Evolutionary conservation across 2,888 invertebrate genomes (phyloP), one percentile per base, ranked within the genome.

Genomic region (Rhopalosiphum nymphaeae): DNA sequence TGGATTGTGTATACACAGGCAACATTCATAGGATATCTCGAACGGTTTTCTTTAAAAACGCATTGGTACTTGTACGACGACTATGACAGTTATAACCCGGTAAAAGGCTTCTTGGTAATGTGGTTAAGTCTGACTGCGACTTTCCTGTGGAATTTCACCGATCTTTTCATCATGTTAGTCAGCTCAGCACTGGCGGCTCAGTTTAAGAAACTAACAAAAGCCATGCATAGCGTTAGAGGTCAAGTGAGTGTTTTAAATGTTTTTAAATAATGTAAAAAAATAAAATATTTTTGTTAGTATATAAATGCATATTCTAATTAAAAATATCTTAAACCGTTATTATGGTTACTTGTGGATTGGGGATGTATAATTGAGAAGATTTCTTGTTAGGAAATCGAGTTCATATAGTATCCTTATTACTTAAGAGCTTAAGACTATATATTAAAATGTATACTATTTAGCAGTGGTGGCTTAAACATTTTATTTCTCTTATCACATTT

Each of bases 151-250:
- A 95, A 95, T 94, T 95, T 95, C 94, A 95, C 95, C 10, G 95
- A 95, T 94, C 94, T 95, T 3, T 95, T 95, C 91, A 95, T 95
- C 21, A 95, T 95, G 95, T 56, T 95, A 25, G 94, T 95, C 61
- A 95, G 95, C 78, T 94, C 95, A 4, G 95, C 95, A 2, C 94
- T 95, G 78, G 95, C 95, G 0, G 95, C 95, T 61, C 95, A 95
- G 56, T 95, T 95, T 87, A 94, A 94, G 29, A 95, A 95, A 94
- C 53, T 95, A 85, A 95, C 97, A 95, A 96, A 96, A 42, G 96
- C 96, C 92, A 95, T 97, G 46, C 95, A 96, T 53, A 96, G 96
- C 16, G 96, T 96, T 44, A 96, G 96, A 94, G 96, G 96, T 95
- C 96, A 96, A 96, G 97, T 97, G 95, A 95, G 42, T 86, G 9